Base-by-base conservation (phyloP, 2,797 vertebrate genomes). In the Lerista edwardsae region DNA sequence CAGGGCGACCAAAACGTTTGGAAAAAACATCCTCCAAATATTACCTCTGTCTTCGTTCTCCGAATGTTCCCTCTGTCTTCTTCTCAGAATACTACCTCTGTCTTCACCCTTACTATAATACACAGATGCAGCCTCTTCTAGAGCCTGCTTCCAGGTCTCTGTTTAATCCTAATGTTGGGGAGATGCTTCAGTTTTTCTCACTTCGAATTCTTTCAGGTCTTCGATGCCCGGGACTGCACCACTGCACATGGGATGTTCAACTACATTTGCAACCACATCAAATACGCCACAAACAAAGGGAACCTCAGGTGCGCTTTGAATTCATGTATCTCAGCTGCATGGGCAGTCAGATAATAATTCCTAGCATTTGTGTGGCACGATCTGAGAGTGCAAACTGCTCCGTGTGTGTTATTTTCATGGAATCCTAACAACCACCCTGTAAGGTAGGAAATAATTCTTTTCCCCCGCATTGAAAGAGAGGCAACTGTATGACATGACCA, bases 201-300 rank as follows among this genome's bases (percentile, higher is more conserved):
- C 51, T 34, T 74, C 87, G 19, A 0, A 39, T 84, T 88, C 0
- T 91, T 92, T 0, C 93, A 99, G 99, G 98, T 99, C 87, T 99
- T 99, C 21, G 99, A 99, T 87, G 98, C 99, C 69, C 96, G 99
- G 34, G 98, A 99, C 96, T 99, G 98, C 93, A 97, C 98, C 87
- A 99, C 98, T 0, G 98, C 98, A 86, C 98, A 99, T 0, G 99
- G 98, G 88, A 99, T 99, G 99, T 99, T 98, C 96, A 99, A 99
- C 93, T 99, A 98, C 90, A 99, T 99, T 94, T 99, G 99, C 90
- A 99, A 99, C 95, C 99, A 99, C 93, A 97, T 99, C 95, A 99
- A 99, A 93, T 99, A 99, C 0, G 98, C 99, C 92, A 99, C 99
- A 92, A 99, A 99, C 97, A 99, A 99, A 95, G 99, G 99, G 36